Evolutionary conservation across 1,140 invertebrate species (phyloP).

Genomic region (Diachasma alloeum): DNA sequence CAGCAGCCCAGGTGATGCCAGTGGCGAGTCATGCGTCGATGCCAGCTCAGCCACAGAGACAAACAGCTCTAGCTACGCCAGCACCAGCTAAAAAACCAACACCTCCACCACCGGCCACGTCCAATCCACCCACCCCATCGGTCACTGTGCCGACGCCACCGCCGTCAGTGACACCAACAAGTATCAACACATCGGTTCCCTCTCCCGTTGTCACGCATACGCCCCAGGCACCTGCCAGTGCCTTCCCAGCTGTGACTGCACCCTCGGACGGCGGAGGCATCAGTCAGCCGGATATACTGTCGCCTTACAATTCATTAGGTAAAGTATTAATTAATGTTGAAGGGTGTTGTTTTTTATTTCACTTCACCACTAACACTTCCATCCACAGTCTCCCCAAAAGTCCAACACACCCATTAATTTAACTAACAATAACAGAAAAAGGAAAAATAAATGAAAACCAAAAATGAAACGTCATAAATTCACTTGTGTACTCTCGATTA

Average conservation of each 20-base stretch:
- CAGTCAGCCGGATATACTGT: constrained; percentile 56
- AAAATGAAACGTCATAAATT: neutral
- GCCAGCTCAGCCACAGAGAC: constrained; percentile 62
- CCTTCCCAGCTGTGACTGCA: constrained; percentile 53
- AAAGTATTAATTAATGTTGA: constrained; percentile 25
- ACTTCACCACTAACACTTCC: too few relatives aligned
- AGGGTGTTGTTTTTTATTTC: too few relatives aligned
- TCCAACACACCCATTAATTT: too few relatives aligned
- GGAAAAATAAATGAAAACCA: neutral
- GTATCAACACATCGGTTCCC: constrained; percentile 50
- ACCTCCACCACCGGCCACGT: constrained; percentile 44
- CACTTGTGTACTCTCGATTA: neutral
- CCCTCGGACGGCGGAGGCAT: constrained; percentile 44
- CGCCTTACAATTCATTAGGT: constrained; percentile 60
- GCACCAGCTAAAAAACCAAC: constrained; percentile 59
- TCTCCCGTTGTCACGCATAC: constrained; percentile 55
- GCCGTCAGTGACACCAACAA: constrained; percentile 57
- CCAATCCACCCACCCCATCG: constrained; percentile 49
- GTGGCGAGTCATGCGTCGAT: constrained; percentile 62
- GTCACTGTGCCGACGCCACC: constrained; percentile 58
- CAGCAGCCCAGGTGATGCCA: constrained; percentile 45
- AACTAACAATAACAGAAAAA: too few relatives aligned
- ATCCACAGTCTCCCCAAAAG: too few relatives aligned
- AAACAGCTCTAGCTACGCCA: constrained; percentile 58
- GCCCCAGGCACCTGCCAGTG: constrained; percentile 44